Base-by-base conservation (phyloP, 2,113 vertebrate genomes). In the Pogonocichla stellata region DNA sequence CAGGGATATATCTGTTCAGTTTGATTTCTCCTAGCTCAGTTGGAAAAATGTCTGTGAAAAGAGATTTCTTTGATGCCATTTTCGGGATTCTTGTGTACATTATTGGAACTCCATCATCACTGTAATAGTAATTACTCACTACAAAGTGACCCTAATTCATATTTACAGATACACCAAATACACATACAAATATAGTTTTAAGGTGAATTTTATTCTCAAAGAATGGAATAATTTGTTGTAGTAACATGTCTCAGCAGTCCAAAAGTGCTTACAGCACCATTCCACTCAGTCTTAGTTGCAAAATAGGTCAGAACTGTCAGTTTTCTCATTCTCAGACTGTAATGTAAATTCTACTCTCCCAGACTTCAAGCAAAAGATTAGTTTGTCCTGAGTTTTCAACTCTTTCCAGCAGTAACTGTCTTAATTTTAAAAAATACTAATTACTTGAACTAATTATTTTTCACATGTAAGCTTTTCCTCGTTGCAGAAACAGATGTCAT, bases 271-370 rank as follows among this genome's bases (percentile, higher is more conserved):
- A 67, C 70, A 72, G 73, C 31, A 82, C 45, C 25, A 4, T 79
- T 79, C n/a, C 65, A 11, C 43, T 86, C 71, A 45, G 43, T 54
- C 56, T 50, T 69, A 67, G 58, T 61, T 80, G 58, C 42, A 90
- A 90, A 95, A 86, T 64, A 86, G 88, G 82, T 90, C 88, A 87
- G 64, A 70, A 69, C 71, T 82, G 82, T 90, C 70, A 80, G 12
- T 73, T 86, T 73, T 34, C 50, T 87, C 33, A 1, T 93, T 86
- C 34, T 88, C 45, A 88, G 54, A 43, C n/a, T 96, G 38, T 53
- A 40, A 60, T 77, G 33, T 90, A 80, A 90, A 86, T 93, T 73
- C 33, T 86, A 24, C 50, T 92, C 50, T 86, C 54, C 12, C 29
- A 72, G 50, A 56, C 88, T 94, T 93, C 51, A 88, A 83, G 74